Evolutionary conservation across 1,140 invertebrate genomes (phyloP), one percentile per base, ranked within the genome.

Genomic region (Drosophila teissieri): DNA sequence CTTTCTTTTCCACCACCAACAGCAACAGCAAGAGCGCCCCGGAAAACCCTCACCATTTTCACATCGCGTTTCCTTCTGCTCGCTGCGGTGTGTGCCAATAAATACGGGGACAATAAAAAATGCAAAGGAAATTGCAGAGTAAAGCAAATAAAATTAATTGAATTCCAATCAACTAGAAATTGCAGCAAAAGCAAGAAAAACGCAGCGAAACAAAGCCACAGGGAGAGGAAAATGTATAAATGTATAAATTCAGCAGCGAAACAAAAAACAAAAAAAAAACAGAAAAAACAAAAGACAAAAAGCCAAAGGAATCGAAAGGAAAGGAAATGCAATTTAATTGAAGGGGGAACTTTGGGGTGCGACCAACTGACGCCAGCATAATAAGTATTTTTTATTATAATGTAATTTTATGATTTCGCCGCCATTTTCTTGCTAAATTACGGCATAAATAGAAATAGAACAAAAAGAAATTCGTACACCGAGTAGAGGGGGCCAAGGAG

Each of bases 81-180:
- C 64, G 62, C 54, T 76, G 75, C 60, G 78, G 73, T 81, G 73
- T 85, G 73, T 70, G 78, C 73, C 80, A 84, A 82, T 82, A 82
- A 82, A 82, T 82, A 82, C 69, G 65, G 72, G 73, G 79, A 88
- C 86, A 89, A 88, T 89, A 88, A 88, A 86, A 88, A 86, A 88
- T 88, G 76, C 85, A 74, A 89, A 80, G 76, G 84, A 88, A 88
- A 88, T 88, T 88, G 84, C 84, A 84, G 86, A 76, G 81, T 81
- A 90, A 90, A 91, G 81, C 88, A 91, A 91, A 91, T 91, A 91
- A 89, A 91, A 91, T 89, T 91, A 91, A 91, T 91, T 91, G 88
- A 91, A 91, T 91, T 91, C 80, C 83, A 91, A 91, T 91, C 88
- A 89, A 91, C 80, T 89, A 78, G 88, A 81, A 91, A 91, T 82